These are phyloP conservation scores for Pangasianodon hypophthalmus DNA, from an alignment of 2,113 vertebrate species.

Conservation along the genomic window DNA sequence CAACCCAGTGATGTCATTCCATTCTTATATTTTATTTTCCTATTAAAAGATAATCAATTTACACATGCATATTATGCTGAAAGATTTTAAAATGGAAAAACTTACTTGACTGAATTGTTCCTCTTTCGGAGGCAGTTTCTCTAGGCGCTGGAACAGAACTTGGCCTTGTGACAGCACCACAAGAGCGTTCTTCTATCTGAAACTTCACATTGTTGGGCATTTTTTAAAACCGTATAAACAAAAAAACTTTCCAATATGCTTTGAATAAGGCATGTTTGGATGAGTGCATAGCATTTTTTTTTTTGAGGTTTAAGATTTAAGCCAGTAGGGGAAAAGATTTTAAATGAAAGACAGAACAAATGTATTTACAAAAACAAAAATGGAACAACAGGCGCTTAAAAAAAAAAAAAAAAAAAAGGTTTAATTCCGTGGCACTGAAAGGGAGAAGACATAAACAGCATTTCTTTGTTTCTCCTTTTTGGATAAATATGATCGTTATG, in stretches of 20 bases:
- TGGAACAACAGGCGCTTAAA: slow-evolving; percentile 44
- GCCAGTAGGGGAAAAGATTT: slow-evolving; percentile 52
- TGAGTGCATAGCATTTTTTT: slow-evolving; percentile 48
- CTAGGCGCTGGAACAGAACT: slow-evolving; percentile 53
- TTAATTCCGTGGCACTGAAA: slow-evolving; percentile 27
- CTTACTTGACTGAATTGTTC: slow-evolving; percentile 38
- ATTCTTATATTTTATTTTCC: slow-evolving; percentile 61
- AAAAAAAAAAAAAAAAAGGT: slow-evolving; percentile 6
- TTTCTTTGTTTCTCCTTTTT: slow-evolving; percentile 11
- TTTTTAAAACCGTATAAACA: slow-evolving; percentile 42
- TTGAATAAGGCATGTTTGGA: slow-evolving; percentile 59
- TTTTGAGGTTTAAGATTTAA: slow-evolving; percentile 51
- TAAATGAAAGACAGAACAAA: slow-evolving; percentile 59
- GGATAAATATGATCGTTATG: slow-evolving; percentile 14
- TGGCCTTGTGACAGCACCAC: slow-evolving; percentile 49
- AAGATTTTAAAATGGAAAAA: slow-evolving; percentile 49
- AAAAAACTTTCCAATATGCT: slow-evolving; percentile 57
- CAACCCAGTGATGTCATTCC: slow-evolving; percentile 58
- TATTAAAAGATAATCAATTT: slow-evolving; percentile 45
- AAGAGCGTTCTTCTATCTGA: slow-evolving; percentile 45
- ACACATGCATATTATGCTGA: slow-evolving; percentile 31
- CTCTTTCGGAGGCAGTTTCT: slow-evolving; percentile 58
- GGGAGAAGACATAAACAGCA: slow-evolving; percentile 17
- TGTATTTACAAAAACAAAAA: slow-evolving; percentile 58
- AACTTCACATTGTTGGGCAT: slow-evolving; percentile 45